Conservation (phyloP, 2,113 vertebrate genomes). For the Lonchura striata region DNA sequence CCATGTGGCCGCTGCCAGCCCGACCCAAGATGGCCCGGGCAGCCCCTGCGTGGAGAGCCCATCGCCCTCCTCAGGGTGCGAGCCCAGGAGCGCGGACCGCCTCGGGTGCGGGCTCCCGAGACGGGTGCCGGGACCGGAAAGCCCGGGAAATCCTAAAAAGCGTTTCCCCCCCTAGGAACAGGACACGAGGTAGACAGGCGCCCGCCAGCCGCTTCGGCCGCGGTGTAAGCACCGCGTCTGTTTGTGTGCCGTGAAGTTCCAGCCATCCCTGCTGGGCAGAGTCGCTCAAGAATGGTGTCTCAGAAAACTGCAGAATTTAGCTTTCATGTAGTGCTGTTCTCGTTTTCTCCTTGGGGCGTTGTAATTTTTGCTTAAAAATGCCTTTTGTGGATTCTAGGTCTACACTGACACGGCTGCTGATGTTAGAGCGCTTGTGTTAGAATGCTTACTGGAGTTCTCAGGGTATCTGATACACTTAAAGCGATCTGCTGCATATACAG, state of each 20-base stretch:
- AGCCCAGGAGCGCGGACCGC: neutral
- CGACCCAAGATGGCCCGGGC: neutral
- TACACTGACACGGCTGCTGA: neutral
- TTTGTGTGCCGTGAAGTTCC: neutral
- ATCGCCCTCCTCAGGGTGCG: neutral
- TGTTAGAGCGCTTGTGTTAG: neutral
- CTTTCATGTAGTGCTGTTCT: fast-evolving
- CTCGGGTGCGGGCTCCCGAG: neutral
- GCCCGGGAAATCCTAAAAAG: neutral
- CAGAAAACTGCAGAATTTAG: neutral
- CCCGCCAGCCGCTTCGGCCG: neutral
- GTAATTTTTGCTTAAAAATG: neutral
- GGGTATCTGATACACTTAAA: neutral
- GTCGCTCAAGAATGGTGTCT: neutral
- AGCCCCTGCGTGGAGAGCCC: neutral
- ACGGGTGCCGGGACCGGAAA: neutral
- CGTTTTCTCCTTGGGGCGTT: neutral
- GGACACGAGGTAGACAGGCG: neutral
- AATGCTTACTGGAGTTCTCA: neutral
- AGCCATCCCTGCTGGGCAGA: too few relatives aligned
- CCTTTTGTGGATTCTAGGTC: neutral
- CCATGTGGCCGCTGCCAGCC: slow-evolving; percentile 6
- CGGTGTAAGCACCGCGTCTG: neutral
- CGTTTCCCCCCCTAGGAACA: neutral
- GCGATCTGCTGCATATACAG: neutral